These are phyloP conservation scores for Serripes groenlandicus DNA, from an alignment of 2,888 invertebrate genomes.

Conservation along the genomic window DNA sequence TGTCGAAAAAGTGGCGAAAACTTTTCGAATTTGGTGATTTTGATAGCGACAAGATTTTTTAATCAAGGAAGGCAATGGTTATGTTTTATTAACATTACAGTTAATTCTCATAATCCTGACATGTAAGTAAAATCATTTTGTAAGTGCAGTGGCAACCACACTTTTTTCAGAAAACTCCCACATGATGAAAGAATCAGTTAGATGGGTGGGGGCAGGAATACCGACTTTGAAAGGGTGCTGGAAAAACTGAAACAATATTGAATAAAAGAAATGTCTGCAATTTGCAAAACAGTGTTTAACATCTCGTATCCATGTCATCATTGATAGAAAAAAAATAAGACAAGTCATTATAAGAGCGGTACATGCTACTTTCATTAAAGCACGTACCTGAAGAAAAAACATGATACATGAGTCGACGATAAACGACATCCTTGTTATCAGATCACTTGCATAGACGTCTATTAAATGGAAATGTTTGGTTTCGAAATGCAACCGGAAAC, in stretches of 20 bases:
- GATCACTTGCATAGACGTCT: background rate
- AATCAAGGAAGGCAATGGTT: no score
- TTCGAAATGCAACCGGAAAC: slow-evolving; percentile 21
- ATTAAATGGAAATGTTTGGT: background rate
- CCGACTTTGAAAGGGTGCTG: background rate
- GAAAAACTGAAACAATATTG: background rate
- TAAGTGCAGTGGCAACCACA: no score
- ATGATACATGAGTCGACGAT: slow-evolving; percentile 94
- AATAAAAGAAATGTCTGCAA: background rate
- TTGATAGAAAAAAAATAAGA: background rate
- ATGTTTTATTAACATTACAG: no score
- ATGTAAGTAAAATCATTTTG: no score
- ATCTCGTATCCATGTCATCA: background rate
- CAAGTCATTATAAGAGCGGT: background rate
- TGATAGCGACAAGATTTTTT: no score
- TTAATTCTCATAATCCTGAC: no score
- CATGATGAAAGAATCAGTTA: no score
- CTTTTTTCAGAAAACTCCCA: no score
- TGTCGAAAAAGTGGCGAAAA: no score
- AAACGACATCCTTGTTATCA: slow-evolving; percentile 90
- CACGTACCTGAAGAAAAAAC: slow-evolving; percentile 91
- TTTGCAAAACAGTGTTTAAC: background rate
- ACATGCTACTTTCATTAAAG: slow-evolving; percentile 23
- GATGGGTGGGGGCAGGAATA: background rate
- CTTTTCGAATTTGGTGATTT: no score